These are phyloP conservation scores for Lagopus muta DNA, from an alignment of 2,113 vertebrate genomes.

Conservation along the genomic window DNA sequence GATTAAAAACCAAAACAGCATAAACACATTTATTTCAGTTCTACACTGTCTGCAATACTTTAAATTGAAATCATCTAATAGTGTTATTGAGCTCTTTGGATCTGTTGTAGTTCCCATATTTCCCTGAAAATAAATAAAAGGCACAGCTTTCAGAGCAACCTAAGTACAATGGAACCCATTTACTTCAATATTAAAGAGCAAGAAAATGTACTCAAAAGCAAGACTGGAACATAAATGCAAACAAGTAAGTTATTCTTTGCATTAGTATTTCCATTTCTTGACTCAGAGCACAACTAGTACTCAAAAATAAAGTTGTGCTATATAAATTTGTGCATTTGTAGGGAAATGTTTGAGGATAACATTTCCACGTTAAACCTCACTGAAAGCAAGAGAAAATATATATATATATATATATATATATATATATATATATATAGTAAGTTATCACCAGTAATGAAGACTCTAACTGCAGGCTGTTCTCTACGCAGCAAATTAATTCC, in stretches of 20 bases:
- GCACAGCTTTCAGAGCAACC: too few species aligned
- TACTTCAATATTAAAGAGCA: neutral
- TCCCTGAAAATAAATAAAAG: too few species aligned
- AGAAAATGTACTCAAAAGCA: neutral
- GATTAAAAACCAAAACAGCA: neutral
- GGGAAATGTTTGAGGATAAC: neutral
- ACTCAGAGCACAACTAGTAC: neutral
- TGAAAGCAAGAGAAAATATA: neutral
- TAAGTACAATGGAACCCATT: neutral
- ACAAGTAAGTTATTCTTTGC: neutral
- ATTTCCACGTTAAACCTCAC: neutral
- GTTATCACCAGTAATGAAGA: neutral
- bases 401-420: too few species aligned
- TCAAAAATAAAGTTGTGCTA: neutral
- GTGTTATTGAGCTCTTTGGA: too few species aligned
- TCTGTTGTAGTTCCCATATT: too few species aligned
- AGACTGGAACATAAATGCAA: neutral
- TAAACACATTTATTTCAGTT: neutral
- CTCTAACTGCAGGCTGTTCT: neutral
- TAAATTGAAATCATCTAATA: neutral
- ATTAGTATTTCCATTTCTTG: neutral
- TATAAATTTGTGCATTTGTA: neutral
- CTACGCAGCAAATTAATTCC: constrained; percentile 12
- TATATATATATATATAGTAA: too few species aligned
- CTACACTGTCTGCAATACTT: neutral